phyloP scores from a whole-genome alignment of 2,113 vertebrate species.

The Charina bottae region DNA sequence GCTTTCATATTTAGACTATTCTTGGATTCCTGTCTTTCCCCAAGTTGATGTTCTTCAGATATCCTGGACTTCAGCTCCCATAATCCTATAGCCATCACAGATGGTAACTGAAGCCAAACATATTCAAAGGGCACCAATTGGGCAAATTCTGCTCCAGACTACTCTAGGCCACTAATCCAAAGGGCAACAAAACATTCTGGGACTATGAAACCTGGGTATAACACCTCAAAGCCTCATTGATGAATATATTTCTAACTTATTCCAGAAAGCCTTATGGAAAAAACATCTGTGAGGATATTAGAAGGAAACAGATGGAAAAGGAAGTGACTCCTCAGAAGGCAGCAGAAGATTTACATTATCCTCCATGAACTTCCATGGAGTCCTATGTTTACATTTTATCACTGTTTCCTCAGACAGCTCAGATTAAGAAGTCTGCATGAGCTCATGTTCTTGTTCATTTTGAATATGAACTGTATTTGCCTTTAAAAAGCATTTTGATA shows the following conservation, averaged over 20 bases:
- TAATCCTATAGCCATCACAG: background rate
- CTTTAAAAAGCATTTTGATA: slow-evolving; percentile 69
- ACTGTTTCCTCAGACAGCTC: slow-evolving; percentile 73
- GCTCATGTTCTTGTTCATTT: slow-evolving; percentile 68
- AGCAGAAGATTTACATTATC: slow-evolving; percentile 82
- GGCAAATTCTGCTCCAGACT: background rate
- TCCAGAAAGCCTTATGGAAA: slow-evolving; percentile 75
- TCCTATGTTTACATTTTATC: slow-evolving; percentile 79
- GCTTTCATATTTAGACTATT: background rate
- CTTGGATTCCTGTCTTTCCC: background rate
- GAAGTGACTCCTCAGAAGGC: slow-evolving; percentile 76
- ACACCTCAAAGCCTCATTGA: slow-evolving; percentile 51
- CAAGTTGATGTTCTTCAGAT: background rate
- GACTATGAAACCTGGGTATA: slow-evolving; percentile 36
- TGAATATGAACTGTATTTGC: slow-evolving; percentile 54
- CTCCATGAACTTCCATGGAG: slow-evolving; percentile 77
- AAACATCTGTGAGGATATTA: slow-evolving; percentile 78
- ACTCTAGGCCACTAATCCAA: slow-evolving; percentile 19
- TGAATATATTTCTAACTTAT: slow-evolving; percentile 70
- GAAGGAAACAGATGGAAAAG: slow-evolving; percentile 81
- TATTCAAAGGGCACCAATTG: background rate
- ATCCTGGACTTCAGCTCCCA: background rate
- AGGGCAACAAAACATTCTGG: slow-evolving; percentile 34
- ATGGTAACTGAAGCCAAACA: background rate
- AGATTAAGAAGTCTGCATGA: slow-evolving; percentile 77